A percentile compares a stretch with the other conserved stretches of the same genome.
Conservation (phyloP, 2,888 invertebrate genomes). For the Miltochrista miniata region DNA sequence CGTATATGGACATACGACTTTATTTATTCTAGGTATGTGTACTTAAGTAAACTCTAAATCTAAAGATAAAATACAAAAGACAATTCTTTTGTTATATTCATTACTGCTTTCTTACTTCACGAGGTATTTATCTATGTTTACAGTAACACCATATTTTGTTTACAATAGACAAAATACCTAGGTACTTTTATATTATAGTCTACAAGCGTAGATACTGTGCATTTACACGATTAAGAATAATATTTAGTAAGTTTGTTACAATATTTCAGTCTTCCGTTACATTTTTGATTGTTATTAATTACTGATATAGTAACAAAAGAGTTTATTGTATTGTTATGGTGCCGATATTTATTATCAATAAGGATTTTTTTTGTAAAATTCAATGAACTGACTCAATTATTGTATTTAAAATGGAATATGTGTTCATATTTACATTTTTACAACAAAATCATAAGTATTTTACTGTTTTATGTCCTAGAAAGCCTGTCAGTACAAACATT, state of each 20-base stretch:
- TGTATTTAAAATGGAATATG: constrained; percentile 35
- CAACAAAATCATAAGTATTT: no score
- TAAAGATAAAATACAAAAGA: background rate
- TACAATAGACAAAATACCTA: no score
- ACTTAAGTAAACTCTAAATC: no score
- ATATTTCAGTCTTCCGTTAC: constrained; percentile 49
- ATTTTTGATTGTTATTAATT: constrained; percentile 12
- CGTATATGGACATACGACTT: no score
- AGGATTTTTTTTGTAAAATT: constrained; percentile 17
- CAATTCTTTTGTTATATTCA: constrained; percentile 4
- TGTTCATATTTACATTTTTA: constrained; percentile 23
- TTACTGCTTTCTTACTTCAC: background rate
- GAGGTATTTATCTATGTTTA: no score
- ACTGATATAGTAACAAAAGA: background rate
- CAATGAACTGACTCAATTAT: background rate
- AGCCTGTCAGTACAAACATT: constrained; percentile 46
- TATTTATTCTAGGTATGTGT: no score
- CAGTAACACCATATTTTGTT: no score
- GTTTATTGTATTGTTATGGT: constrained; percentile 24
- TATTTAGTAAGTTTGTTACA: constrained; percentile 39
- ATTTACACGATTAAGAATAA: constrained; percentile 43
- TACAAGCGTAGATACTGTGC: constrained; percentile 22
- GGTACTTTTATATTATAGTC: no score
- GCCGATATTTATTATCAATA: constrained; percentile 14
- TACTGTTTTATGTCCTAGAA: constrained; percentile 17